Evolutionary conservation across 53 echinoderm and acorn worm genomes (phyloP).

Genomic region (Zoroaster sp.): DNA sequence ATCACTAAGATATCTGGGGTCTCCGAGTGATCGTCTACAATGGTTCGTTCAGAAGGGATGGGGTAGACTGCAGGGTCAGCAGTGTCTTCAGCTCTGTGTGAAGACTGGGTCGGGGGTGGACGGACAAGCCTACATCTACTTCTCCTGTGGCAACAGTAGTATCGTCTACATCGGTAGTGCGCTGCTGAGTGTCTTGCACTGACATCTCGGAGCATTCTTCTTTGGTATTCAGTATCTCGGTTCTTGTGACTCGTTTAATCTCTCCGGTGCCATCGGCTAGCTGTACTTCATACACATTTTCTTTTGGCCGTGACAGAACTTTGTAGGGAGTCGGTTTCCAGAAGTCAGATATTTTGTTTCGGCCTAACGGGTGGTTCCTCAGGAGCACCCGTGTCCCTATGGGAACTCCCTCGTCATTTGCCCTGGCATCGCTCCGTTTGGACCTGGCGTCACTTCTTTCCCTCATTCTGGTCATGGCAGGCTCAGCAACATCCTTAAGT

Average conservation of each 20-base stretch:
- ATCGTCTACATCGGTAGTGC: neutral
- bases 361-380: neutral
- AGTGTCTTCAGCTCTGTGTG: neutral
- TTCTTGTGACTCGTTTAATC: neutral
- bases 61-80: neutral
- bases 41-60: no score
- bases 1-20: no score
- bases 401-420: neutral
- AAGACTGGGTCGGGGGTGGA: neutral
- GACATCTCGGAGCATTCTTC: neutral
- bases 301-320: slow-evolving; percentile 21
- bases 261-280: neutral
- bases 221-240: neutral
- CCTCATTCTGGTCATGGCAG: neutral
- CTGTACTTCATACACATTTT: slow-evolving; percentile 3
- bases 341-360: slow-evolving; percentile 51
- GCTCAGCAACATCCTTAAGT: neutral
- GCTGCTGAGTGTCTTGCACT: neutral
- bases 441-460: neutral
- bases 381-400: slow-evolving; percentile 4
- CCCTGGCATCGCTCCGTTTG: slow-evolving; percentile 7
- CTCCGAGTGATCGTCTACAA: no score
- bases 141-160: neutral
- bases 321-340: slow-evolving; percentile 26
- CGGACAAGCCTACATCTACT: no score